A percentile compares a stretch with the other conserved stretches of the same genome.
phyloP scores from a whole-genome alignment of 2,113 vertebrate genomes.

The Sinocyclocheilus anophthalmus region DNA sequence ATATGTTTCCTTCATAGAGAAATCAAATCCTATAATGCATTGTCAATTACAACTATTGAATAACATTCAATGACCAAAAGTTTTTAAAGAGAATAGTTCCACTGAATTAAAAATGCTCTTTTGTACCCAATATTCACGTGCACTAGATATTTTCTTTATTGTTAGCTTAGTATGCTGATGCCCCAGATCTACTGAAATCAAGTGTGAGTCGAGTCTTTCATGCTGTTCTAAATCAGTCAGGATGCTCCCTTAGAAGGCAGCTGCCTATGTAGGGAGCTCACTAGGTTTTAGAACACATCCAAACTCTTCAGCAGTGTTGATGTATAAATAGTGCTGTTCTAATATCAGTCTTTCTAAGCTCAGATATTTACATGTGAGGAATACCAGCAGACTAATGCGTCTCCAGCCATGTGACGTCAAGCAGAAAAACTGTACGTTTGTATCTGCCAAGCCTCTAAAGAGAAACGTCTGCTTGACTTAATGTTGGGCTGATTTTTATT shows the following conservation, averaged over 20 bases:
- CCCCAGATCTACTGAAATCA: not conserved
- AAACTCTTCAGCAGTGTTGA: too few species aligned
- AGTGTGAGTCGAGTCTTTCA: too few species aligned
- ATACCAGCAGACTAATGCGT: not conserved
- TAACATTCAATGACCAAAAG: too few species aligned
- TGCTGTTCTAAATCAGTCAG: too few species aligned
- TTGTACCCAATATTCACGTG: not conserved
- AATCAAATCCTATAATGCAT: too few species aligned
- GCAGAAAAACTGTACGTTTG: not conserved
- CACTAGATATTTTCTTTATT: too few species aligned
- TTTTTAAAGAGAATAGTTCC: too few species aligned
- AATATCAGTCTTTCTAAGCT: not conserved
- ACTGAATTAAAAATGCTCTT: not conserved
- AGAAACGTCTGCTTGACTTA: slow-evolving; percentile 74
- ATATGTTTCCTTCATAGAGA: too few species aligned
- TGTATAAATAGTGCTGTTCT: not conserved
- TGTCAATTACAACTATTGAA: too few species aligned
- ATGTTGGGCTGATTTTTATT: slow-evolving; percentile 73
- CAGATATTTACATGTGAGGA: not conserved
- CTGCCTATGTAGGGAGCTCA: not conserved
- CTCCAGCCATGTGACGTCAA: too few species aligned
- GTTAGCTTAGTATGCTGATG: not conserved
- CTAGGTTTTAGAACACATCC: too few species aligned
- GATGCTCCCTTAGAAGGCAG: not conserved
- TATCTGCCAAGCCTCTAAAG: slow-evolving; percentile 26